Evolutionary conservation across 2,797 vertebrate species (phyloP).

Genomic region (Cynodonichthys magdalenae): DNA sequence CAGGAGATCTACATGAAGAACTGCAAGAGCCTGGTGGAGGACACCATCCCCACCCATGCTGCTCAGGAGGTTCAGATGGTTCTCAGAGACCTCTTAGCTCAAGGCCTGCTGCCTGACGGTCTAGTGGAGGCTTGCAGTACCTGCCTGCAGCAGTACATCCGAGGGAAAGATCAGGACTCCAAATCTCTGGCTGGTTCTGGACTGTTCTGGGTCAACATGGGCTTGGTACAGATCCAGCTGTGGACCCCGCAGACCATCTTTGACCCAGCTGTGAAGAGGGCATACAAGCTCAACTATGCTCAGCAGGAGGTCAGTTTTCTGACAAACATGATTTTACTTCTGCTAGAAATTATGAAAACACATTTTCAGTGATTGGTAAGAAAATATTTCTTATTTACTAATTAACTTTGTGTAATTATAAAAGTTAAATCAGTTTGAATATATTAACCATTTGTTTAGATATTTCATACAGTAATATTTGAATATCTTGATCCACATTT

Average conservation of each 20-base stretch:
- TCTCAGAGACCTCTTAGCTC: slow-evolving; percentile 80
- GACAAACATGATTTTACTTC: not conserved
- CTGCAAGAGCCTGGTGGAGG: slow-evolving; percentile 84
- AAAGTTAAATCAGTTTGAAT: not conserved
- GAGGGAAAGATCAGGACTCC: slow-evolving; percentile 69
- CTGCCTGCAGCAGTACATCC: slow-evolving; percentile 88
- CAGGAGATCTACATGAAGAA: slow-evolving; percentile 86
- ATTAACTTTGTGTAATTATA: not conserved
- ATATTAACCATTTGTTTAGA: too few relatives aligned
- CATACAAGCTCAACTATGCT: slow-evolving; percentile 91
- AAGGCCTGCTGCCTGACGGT: slow-evolving; percentile 85
- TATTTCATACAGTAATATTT: too few relatives aligned
- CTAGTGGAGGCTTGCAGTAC: slow-evolving; percentile 83
- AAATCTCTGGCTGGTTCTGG: slow-evolving; percentile 83
- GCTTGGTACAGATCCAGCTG: slow-evolving; percentile 90
- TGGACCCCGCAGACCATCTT: slow-evolving; percentile 94
- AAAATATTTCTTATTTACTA: not conserved
- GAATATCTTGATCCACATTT: too few relatives aligned
- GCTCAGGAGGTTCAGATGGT: slow-evolving; percentile 85
- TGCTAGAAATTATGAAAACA: not conserved
- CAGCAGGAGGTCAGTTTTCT: slow-evolving; percentile 88
- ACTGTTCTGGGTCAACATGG: slow-evolving; percentile 93
- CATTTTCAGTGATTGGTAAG: too few relatives aligned
- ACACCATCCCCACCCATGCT: slow-evolving; percentile 74
- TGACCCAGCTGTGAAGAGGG: slow-evolving; percentile 93